Conservation (phyloP, 2,113 vertebrate species). For the Plotosus lineatus region DNA sequence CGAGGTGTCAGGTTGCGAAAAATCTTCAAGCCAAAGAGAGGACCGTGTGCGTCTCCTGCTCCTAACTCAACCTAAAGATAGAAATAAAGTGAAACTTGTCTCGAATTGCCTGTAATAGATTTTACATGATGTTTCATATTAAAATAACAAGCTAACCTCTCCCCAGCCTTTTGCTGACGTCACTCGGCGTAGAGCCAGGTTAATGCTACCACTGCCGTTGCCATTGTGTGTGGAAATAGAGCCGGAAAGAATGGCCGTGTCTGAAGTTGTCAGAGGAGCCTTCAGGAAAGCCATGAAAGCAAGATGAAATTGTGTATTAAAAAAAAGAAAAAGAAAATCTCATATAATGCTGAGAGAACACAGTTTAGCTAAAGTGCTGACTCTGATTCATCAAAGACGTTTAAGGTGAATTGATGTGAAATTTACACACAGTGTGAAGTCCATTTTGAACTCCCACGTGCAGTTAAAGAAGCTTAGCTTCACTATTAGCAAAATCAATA, state of each 20-base stretch:
- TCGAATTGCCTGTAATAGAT: neutral
- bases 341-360: slow-evolving; percentile 4
- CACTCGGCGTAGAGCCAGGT: slow-evolving; percentile 85
- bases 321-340: slow-evolving; percentile 13
- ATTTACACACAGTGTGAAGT: neutral
- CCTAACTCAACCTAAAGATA: slow-evolving; percentile 86
- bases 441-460: neutral
- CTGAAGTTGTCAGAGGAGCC: slow-evolving; percentile 92
- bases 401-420: neutral
- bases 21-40: slow-evolving; percentile 89
- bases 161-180: slow-evolving; percentile 95
- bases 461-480: neutral
- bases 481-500: neutral
- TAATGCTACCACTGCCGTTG: slow-evolving; percentile 93
- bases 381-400: neutral
- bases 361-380: neutral
- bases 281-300: slow-evolving; percentile 53
- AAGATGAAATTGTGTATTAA: neutral
- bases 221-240: slow-evolving; percentile 97
- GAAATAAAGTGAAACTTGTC: neutral
- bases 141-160: slow-evolving; percentile 73
- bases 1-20: slow-evolving; percentile 93
- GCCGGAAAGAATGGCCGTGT: slow-evolving; percentile 93
- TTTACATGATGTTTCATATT: neutral
- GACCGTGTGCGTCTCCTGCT: slow-evolving; percentile 91